Conservation (phyloP, 2,113 vertebrate genomes). For the Forbesichthys agassizii region DNA sequence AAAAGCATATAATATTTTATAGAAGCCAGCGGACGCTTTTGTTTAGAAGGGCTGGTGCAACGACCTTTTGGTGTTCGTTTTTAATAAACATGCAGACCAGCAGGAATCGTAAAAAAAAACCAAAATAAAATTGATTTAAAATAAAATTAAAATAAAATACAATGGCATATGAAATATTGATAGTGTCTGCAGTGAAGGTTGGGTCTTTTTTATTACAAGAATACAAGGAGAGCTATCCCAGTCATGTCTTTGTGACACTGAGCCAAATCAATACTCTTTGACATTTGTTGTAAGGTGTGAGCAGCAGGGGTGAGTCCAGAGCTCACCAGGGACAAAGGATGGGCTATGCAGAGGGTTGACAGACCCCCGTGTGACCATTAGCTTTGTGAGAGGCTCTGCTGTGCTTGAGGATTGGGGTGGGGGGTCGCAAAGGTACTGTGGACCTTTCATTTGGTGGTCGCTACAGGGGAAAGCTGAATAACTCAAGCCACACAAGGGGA, state of each 20-base stretch:
- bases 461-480: conserved; percentile 61
- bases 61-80: neutral
- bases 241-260: conserved; percentile 66
- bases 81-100: conserved; percentile 6
- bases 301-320: conserved; percentile 57
- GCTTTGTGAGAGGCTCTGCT: conserved; percentile 62
- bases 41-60: conserved; percentile 1
- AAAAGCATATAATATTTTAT: conserved; percentile 20
- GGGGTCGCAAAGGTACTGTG: conserved; percentile 41
- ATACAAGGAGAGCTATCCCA: conserved; percentile 65
- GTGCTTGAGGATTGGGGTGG: conserved; percentile 49
- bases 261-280: conserved; percentile 73
- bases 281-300: conserved; percentile 74
- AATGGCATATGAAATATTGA: conserved; percentile 52
- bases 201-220: conserved; percentile 47
- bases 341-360: conserved; percentile 65
- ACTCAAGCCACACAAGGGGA: conserved; percentile 36
- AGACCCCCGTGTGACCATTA: conserved; percentile 72
- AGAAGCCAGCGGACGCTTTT: conserved; percentile 2
- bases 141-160: conserved; percentile 1
- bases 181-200: conserved; percentile 52
- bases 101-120: neutral
- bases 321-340: conserved; percentile 61
- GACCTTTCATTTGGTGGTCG: conserved; percentile 58
- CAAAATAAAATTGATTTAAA: no score